Evolutionary conservation across 1,140 invertebrate genomes (phyloP), one percentile per base, ranked within the genome.

Genomic region (Prorops nasuta): DNA sequence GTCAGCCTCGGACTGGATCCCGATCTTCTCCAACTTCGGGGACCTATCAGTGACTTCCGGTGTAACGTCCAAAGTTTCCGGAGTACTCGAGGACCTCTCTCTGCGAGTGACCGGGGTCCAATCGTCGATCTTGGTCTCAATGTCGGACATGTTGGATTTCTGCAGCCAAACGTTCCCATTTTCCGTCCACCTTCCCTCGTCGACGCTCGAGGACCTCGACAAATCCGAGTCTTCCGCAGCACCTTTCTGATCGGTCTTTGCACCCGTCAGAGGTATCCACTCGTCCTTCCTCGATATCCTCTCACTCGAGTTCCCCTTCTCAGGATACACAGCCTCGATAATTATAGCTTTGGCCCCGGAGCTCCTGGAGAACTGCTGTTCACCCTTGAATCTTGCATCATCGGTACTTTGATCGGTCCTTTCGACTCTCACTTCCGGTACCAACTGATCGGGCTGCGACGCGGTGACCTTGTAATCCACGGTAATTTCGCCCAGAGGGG

Each of bases 81-180:
- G n/a, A n/a, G n/a, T n/a, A n/a, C n/a, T n/a, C n/a, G n/a, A 20
- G 18, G 17, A 46, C 3, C 20, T 28, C 14, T 32, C 10, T 35
- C 38, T 40, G 34, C 52, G 44, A 2, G 45, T 46, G 2, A 71
- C 52, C 1, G 72, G 71, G 1, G 68, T 52, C 76, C 76, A 78
- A 9, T 73, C 67, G 14, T 71, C 64, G 18, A 67, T 60, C 39
- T 70, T 67, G 0, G 60, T 58, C 2, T 65, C 56, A 2, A 48
- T 36, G 16, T 51, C 56, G 3, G 49, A 15, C 1, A 21, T 54
- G 2, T n/a, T n/a, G n/a, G n/a, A n/a, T n/a, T n/a, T n/a, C n/a
- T n/a, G n/a, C n/a, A n/a, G n/a, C n/a, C n/a, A n/a, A n/a, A n/a
- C n/a, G n/a, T n/a, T n/a, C n/a, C n/a, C n/a, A n/a, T n/a, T n/a